phyloP scores from a whole-genome alignment of 2,888 invertebrate genomes.

The Muscina levida region DNA sequence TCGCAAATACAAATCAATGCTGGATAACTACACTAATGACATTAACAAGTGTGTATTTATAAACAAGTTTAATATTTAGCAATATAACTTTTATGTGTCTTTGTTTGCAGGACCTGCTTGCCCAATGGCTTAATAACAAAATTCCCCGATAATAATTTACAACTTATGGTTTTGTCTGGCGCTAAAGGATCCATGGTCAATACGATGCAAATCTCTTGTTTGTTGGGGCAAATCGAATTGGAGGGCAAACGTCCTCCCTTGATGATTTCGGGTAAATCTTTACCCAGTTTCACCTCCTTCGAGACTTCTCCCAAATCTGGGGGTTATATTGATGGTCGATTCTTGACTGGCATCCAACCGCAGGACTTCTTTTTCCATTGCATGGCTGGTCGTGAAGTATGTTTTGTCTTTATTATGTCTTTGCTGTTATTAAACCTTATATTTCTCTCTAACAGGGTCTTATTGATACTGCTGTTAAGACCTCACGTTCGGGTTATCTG shows the following conservation, averaged over 20 bases:
- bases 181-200: constrained; percentile 99
- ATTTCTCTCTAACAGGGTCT: constrained; percentile 93
- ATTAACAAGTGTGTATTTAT: constrained; percentile 92
- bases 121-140: constrained; percentile 90
- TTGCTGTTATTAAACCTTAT: too few species aligned
- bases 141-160: constrained; percentile 98
- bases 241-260: constrained; percentile 98
- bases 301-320: constrained; percentile 95
- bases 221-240: constrained; percentile 98
- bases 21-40: constrained; percentile 92
- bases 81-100: constrained; percentile 14
- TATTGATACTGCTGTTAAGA: constrained; percentile 99
- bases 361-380: constrained; percentile 99
- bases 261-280: constrained; percentile 91
- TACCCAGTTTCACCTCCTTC: constrained; percentile 95
- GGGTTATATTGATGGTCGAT: constrained; percentile 97
- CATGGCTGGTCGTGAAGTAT: constrained; percentile 98
- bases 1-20: constrained; percentile 88
- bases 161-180: constrained; percentile 98
- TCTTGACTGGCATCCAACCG: constrained; percentile 98
- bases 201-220: constrained; percentile 98
- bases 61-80: neutral
- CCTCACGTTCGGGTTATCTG: constrained; percentile 98
- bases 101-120: constrained; percentile 86
- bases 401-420: constrained; percentile 48